Percentiles rank a stretch among this genome's conserved stretches.
phyloP scores from a whole-genome alignment of 2,797 vertebrate species.

The Poeciliopsis presidionis region DNA sequence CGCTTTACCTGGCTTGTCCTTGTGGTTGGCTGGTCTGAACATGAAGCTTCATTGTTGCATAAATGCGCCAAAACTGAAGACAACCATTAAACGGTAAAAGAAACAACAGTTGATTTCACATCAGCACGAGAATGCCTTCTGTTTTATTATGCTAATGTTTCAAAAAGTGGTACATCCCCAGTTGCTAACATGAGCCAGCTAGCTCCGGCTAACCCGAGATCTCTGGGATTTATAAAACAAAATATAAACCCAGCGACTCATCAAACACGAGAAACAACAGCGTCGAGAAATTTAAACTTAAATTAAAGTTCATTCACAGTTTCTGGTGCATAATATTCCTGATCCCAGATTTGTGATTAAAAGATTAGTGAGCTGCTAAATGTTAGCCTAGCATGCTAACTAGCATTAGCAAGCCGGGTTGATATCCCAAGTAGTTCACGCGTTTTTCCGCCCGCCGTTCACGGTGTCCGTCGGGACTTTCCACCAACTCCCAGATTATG shows the following conservation, averaged over 20 bases:
- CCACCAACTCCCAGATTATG: not conserved
- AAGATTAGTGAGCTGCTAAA: constrained; percentile 49
- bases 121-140: not conserved
- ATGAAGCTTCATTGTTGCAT: not conserved
- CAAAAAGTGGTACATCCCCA: not conserved
- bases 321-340: fast-evolving
- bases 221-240: constrained; percentile 22
- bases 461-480: not conserved
- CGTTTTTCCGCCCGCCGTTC: constrained; percentile 19
- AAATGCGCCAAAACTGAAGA: not conserved
- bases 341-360: constrained; percentile 1
- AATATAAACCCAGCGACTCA: not conserved
- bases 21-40: constrained; percentile 29
- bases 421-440: constrained; percentile 56
- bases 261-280: fast-evolving
- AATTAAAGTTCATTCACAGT: fast-evolving
- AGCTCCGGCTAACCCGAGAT: constrained; percentile 39
- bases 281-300: fast-evolving
- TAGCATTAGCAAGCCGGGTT: constrained; percentile 47
- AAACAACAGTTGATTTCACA: too few relatives aligned
- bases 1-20: constrained; percentile 57
- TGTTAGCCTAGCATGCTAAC: constrained; percentile 53
- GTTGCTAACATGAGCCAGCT: constrained; percentile 28
- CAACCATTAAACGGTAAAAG: fast-evolving
- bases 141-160: not conserved